A percentile compares a stretch with the other conserved stretches of the same genome.
Conservation (phyloP, 2,113 vertebrate genomes). For the Oxyura jamaicensis region DNA sequence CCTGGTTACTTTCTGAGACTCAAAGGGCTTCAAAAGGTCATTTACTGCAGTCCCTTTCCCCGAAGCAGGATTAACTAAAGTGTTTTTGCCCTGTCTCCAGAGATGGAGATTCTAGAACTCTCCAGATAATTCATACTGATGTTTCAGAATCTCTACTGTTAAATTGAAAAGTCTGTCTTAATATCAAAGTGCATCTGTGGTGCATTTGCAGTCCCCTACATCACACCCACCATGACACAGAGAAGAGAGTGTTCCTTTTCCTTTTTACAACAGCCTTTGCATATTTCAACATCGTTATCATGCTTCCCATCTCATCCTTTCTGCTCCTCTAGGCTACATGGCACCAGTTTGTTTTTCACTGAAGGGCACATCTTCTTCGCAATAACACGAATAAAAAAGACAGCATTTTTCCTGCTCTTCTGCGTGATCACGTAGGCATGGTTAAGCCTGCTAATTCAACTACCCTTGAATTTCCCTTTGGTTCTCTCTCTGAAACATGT, state of each 20-base stretch:
- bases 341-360: background rate
- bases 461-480: background rate
- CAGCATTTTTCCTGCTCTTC: background rate
- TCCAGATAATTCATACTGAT: background rate
- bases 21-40: background rate
- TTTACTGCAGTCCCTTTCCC: background rate
- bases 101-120: background rate
- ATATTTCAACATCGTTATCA: background rate
- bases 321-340: background rate
- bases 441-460: background rate
- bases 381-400: background rate
- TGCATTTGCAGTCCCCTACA: background rate
- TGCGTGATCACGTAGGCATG: background rate
- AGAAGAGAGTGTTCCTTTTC: background rate
- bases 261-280: background rate
- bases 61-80: background rate
- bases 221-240: no score
- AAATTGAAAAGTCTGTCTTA: background rate
- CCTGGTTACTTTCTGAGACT: background rate
- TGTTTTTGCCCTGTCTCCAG: background rate
- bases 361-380: background rate
- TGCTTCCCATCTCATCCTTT: background rate
- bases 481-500: background rate
- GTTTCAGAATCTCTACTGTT: background rate
- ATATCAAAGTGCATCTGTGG: background rate